A percentile compares a stretch with the other conserved stretches of the same genome.
These are phyloP conservation scores for Exocentrus adspersus DNA, from an alignment of 2,888 invertebrate genomes.

Conservation along the genomic window DNA sequence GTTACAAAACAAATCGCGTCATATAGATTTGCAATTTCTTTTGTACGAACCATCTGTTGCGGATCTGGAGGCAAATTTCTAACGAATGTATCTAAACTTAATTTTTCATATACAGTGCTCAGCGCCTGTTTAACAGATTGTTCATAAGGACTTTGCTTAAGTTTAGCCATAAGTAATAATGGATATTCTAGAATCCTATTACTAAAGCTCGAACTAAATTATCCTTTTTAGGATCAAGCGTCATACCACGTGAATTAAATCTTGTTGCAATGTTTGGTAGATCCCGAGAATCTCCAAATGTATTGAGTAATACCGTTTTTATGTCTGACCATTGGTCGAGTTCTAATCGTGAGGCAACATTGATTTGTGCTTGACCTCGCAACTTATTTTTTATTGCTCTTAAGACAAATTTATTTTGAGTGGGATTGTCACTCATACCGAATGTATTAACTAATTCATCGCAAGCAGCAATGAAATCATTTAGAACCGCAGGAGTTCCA, in stretches of 20 bases:
- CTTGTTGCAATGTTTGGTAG: background rate
- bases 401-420: background rate
- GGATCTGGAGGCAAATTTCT: background rate
- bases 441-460: background rate
- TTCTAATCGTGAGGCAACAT: background rate
- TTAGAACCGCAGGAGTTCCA: background rate
- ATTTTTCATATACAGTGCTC: background rate
- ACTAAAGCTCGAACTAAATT: background rate
- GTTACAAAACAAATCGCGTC: background rate
- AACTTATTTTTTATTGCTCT: background rate
- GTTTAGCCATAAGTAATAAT: background rate
- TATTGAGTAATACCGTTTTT: background rate
- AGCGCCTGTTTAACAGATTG: background rate
- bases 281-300: background rate
- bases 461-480: background rate
- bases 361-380: background rate
- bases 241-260: background rate
- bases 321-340: background rate
- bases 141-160: background rate
- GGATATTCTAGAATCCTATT: background rate
- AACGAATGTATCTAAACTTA: background rate
- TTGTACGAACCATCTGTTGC: background rate
- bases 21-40: background rate
- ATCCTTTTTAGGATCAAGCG: background rate
- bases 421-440: background rate